Evolutionary conservation across 2,113 vertebrate genomes (phyloP), one percentile per base, ranked within the genome.

Genomic region (Archocentrus centrarchus): DNA sequence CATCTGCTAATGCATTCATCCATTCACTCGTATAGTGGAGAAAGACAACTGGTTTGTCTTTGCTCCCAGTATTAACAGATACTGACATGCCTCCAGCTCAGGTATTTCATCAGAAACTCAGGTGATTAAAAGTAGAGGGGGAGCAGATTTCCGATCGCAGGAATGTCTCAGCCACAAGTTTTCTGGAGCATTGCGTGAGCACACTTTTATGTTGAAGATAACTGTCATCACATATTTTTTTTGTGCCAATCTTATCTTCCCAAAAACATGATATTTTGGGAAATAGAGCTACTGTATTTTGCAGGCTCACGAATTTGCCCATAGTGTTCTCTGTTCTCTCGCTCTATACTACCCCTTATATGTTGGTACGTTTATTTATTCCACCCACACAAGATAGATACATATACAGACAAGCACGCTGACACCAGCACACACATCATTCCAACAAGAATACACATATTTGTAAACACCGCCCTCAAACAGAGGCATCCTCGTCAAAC

Each of bases 81-180:
- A 60, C 44, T 64, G 80, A 81, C 68, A 44, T 22, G 30, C 83
- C 84, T 87, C 66, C 84, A 88, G 78, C 86, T 83, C 30, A 39
- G 78, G 81, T 86, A 84, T 93, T 93, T 90, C 88, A 93, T 93
- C 92, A 91, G 86, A 91, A 88, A 86, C 79, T 75, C 47, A 17
- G 76, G 80, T 89, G 87, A 92, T 94, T 93, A 91, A 91, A 93
- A 87, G 84, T 50, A 13, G 73, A 90, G 57, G 63, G 60, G 75
- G 85, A 85, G 75, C 59, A 81, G 80, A 88, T 90, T 91, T 89
- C 53, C 59, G 6, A 88, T 88, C 86, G 81, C 86, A 85, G 84
- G 80, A 79, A 85, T 73, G 83, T 88, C 84, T 86, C 77, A 83
- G 81, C 80, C 89, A 86, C 81, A 91, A 81, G 86, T 91, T 90